Base-by-base conservation (phyloP, 2,797 vertebrate species). In the Kryptolebias ocellatus region DNA sequence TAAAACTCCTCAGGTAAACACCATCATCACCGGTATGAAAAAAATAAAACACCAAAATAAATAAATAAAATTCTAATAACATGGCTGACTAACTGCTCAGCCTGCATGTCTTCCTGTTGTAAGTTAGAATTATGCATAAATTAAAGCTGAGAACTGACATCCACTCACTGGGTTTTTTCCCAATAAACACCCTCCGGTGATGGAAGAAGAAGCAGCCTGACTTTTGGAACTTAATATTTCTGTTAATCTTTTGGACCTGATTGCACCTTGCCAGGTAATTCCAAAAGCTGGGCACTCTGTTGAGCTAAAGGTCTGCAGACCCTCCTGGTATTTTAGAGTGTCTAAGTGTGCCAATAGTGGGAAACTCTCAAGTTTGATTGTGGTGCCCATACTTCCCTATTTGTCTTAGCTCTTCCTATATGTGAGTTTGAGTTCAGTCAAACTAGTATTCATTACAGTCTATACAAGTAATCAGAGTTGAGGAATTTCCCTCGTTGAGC, bases 51-150 rank as follows among this genome's bases (percentile, higher is more conserved):
- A 8, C 6, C 9, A 75, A 76, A 80, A 24, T 24, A 24, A 24
- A 24, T 24, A 24, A 24, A 24, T 24, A 24, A 24, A 90, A 90
- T 86, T 89, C 83, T 87, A 93, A 93, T 93, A 92, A 90, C 90
- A 92, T 89, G 91, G 89, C 82, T 92, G 92, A 90, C 83, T 92
- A 87, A 87, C 86, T 90, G 84, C 90, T 87, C 89, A 87, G 79
- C 68, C 87, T 74, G 81, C 87, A 88, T 86, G 90, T 82, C 87
- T 84, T 85, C 84, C 86, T 88, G 82, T 86, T 87, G 85, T 90
- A 81, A 84, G 76, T 81, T 79, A 76, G 86, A 91, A 89, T 89
- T 89, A 83, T 87, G 72, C 86, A 90, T 89, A 90, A 90, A 91
- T 91, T 87, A 91, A 87, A 84, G 83, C 79, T 79, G 83, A 80